These are phyloP conservation scores for Metridium senile DNA, from an alignment of 92 coral and sea anemone species.

Conservation along the genomic window DNA sequence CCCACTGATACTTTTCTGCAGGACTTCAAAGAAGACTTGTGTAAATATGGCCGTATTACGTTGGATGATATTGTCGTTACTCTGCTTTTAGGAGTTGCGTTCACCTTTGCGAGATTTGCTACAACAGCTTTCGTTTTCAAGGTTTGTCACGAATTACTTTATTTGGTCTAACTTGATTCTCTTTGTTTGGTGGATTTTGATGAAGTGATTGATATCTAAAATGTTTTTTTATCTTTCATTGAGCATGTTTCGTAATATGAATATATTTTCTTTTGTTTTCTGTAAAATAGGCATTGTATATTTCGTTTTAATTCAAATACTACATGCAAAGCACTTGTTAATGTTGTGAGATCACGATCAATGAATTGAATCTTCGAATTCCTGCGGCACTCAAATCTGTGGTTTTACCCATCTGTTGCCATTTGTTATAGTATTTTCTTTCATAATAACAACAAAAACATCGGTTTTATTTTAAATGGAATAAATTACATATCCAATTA, in stretches of 20 bases:
- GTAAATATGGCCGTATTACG: constrained; percentile 59
- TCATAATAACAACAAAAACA: too few species aligned
- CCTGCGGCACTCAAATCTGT: background rate
- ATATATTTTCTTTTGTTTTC: background rate
- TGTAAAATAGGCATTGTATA: background rate
- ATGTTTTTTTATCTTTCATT: too few species aligned
- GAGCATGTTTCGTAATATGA: too few species aligned
- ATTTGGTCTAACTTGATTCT: constrained; percentile 5
- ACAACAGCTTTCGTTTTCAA: constrained; percentile 53
- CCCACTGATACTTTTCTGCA: constrained; percentile 67
- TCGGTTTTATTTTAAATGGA: too few species aligned
- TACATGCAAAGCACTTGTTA: too few species aligned
- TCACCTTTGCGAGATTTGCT: constrained; percentile 75
- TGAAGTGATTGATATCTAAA: background rate
- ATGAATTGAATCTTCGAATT: too few species aligned
- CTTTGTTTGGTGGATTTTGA: background rate
- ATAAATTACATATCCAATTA: background rate
- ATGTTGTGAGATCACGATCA: too few species aligned
- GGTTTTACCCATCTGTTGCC: background rate
- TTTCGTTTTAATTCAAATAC: background rate
- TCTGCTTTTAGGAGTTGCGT: constrained; percentile 62
- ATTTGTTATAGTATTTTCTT: too few species aligned
- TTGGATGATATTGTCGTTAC: constrained; percentile 54
- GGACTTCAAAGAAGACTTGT: constrained; percentile 70
- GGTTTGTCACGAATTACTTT: constrained; percentile 47